phyloP scores from a whole-genome alignment of 2,113 vertebrate genomes.

The Circaetus cinerascens region DNA sequence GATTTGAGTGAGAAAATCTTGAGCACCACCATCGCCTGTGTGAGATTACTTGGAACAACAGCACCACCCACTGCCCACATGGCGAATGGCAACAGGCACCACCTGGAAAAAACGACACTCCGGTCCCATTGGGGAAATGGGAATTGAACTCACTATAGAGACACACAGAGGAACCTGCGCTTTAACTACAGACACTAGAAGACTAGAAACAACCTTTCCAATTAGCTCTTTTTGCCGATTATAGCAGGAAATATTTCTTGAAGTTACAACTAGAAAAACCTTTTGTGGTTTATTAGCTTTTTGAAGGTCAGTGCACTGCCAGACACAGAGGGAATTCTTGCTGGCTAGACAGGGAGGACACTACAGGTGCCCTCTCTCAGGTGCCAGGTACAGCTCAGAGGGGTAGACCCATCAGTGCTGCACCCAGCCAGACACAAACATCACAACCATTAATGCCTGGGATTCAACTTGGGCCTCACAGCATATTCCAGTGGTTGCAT shows the following conservation, averaged over 20 bases:
- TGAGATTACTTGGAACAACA: neutral
- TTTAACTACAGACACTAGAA: too few relatives aligned
- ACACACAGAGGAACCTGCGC: neutral
- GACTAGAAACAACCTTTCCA: neutral
- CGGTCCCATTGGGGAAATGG: fast-evolving
- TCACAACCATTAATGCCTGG: too few relatives aligned
- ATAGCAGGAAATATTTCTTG: neutral
- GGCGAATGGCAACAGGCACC: neutral
- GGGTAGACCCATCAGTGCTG: neutral
- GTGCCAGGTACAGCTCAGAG: neutral
- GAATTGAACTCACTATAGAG: fast-evolving
- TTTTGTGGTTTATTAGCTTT: neutral
- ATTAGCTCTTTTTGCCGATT: neutral
- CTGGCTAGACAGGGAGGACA: neutral
- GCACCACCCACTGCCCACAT: neutral
- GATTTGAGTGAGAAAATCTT: fast-evolving
- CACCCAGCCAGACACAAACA: neutral
- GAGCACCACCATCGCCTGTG: fast-evolving
- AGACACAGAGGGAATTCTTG: too few relatives aligned
- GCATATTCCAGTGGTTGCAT: neutral
- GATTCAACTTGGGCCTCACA: neutral
- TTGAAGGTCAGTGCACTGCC: neutral
- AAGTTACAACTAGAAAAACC: neutral
- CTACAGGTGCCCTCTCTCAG: too few relatives aligned
- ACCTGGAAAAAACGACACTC: fast-evolving